Evolutionary conservation across 2,888 invertebrate genomes (phyloP).

Genomic region (Tetragnatha montana): DNA sequence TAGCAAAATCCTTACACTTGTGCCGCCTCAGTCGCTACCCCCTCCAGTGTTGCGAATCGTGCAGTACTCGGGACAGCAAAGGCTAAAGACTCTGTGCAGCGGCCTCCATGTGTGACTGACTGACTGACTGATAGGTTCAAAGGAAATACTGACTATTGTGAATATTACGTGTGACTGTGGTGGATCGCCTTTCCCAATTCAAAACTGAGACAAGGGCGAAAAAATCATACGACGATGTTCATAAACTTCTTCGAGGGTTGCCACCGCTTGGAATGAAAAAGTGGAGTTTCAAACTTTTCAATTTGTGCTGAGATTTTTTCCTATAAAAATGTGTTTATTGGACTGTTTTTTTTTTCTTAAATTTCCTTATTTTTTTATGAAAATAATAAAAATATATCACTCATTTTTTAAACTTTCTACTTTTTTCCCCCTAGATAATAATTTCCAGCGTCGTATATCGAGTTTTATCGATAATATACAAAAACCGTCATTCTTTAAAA

Average conservation of each 20-base stretch:
- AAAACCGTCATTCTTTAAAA: too few relatives aligned
- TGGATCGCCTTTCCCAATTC: conserved; percentile 18
- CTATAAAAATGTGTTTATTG: too few relatives aligned
- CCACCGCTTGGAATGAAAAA: conserved; percentile 32
- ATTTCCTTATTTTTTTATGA: too few relatives aligned
- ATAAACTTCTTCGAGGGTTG: conserved; percentile 53
- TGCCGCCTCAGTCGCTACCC: conserved; percentile 89
- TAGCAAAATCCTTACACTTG: conserved; percentile 90
- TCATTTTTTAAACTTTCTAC: too few relatives aligned
- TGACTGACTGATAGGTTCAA: not conserved
- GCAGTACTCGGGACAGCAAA: conserved; percentile 76
- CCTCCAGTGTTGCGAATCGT: conserved; percentile 91
- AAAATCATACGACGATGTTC: conserved; percentile 51
- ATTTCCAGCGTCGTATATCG: too few relatives aligned
- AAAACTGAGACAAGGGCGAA: conserved; percentile 2
- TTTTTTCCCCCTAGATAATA: too few relatives aligned
- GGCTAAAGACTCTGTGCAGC: conserved; percentile 35
- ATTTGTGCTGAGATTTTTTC: too few relatives aligned
- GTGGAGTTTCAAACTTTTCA: not conserved
- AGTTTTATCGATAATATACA: too few relatives aligned
- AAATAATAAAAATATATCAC: too few relatives aligned
- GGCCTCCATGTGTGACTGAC: conserved; percentile 17
- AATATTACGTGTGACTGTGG: conserved; percentile 19
- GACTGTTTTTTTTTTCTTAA: too few relatives aligned
- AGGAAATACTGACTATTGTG: conserved; percentile 33